phyloP scores from a whole-genome alignment of 2,797 vertebrate species.

The Lacerta viridis region DNA sequence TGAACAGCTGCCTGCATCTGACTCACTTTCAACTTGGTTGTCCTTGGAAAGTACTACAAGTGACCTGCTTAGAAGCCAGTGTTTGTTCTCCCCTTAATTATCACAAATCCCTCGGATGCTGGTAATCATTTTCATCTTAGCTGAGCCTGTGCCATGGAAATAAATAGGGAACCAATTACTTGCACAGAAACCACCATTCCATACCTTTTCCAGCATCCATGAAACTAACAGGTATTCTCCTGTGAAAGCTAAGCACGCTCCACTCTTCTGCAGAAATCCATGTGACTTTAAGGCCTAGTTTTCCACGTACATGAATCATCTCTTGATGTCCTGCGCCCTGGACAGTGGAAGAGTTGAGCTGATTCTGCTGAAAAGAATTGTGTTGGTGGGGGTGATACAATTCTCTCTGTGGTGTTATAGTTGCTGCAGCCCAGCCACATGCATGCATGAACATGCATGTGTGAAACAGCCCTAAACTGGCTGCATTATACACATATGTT shows the following conservation, averaged over 20 bases:
- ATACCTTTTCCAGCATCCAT: not conserved
- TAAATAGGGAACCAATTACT: not conserved
- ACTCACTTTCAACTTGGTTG: slow-evolving; percentile 37
- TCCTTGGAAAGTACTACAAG: slow-evolving; percentile 20
- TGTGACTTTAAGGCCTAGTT: not conserved
- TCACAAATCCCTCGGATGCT: slow-evolving; percentile 11
- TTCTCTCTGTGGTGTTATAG: not conserved
- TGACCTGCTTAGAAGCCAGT: not conserved
- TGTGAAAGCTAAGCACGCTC: not conserved
- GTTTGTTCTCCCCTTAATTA: not conserved
- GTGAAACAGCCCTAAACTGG: too few species aligned
- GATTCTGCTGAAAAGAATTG: not conserved
- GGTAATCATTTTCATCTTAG: not conserved
- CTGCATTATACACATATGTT: too few species aligned
- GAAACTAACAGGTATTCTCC: not conserved
- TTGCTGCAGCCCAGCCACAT: not conserved
- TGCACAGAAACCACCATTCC: not conserved
- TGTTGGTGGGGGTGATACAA: not conserved
- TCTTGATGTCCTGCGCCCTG: too few species aligned
- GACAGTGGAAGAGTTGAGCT: not conserved
- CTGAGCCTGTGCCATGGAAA: not conserved
- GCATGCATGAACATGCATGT: too few species aligned
- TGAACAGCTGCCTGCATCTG: slow-evolving; percentile 57
- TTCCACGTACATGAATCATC: not conserved
- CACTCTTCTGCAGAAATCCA: too few species aligned